Evolutionary conservation across 1,140 invertebrate species (phyloP), one percentile per base, ranked within the genome.

Genomic region (Coenobita brevimanus): DNA sequence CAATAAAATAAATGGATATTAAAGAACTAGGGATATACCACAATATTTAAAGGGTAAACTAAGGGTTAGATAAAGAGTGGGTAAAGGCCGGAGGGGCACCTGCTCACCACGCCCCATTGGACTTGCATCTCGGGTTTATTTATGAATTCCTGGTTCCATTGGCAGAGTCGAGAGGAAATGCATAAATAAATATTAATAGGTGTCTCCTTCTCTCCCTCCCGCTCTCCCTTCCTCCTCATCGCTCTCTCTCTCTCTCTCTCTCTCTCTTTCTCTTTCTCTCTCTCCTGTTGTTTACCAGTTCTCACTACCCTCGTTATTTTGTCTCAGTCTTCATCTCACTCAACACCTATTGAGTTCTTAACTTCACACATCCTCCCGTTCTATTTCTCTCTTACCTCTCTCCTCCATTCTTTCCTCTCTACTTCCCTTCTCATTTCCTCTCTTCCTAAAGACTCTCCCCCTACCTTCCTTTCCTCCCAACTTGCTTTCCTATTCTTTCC

Each of bases 131-230:
- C 46, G 46, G 46, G 46, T 81, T 30, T 60, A 81, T 81, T 81
- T 81, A 81, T 81, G 60, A 38, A 81, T 81, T 81, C 62, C 79
- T 38, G 60, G 54, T 60, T 38, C 54, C 60, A 54, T 81, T 36
- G 38, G 79, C 57, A 60, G 62, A 81, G 60, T 54, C 54, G 60
- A n/a, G 30, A 24, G 36, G 60, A 60, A 81, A 81, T 81, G 62
- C 79, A 81, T 81, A 81, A 81, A 81, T 81, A 81, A 64, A 81
- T 81, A 33, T 38, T 73, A 41, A 38, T 62, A 81, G 62, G 62
- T 81, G 79, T 60, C 30, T 67, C 24, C 60, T 57, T 38, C 30
- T 30, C 69, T 33, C n/a, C 41, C 2, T 21, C 69, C 41, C 36
- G 6, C 46, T 50, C 69, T 13, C 36, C 69, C 30, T 73, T 73